Base-by-base conservation (phyloP, 1,140 invertebrate genomes). In the Gryllus bimaculatus region DNA sequence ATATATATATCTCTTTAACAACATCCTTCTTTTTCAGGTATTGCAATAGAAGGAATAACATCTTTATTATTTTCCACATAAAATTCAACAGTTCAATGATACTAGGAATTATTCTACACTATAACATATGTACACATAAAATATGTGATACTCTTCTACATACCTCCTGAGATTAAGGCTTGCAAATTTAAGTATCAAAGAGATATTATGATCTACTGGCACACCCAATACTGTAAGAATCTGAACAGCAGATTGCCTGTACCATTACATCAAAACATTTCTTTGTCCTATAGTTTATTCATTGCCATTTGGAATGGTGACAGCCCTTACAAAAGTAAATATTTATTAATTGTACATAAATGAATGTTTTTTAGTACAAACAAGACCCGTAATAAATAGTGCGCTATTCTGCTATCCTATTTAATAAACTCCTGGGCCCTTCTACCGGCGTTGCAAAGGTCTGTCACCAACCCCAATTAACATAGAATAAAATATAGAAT, bases 41-140 rank as follows among this genome's bases (percentile, higher is more conserved):
- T 66, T 66, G 54, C 54, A 66, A 66, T 66, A 66, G 54, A 66
- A 66, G 54, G 54, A 66, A 66, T 66, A 66, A 66, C 54, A 66
- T 66, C 18, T 66, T 66, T 66, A 66, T 66, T 66, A 66, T 66
- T 66, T 66, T 66, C 54, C 54, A 66, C 54, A 66, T 66, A 66
- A 66, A 66, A 66, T 66, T 66, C 54, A 66, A 66, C 54, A 66
- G 54, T 66, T 66, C 18, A 13, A 66, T 13, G 54, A 66, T 66
- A 66, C 54, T 66, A 66, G 18, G 54, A 39, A 39, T 39, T 39
- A 39, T 39, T 66, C 54, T 66, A 66, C 54, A 66, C 54, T 66
- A 66, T 66, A 66, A 66, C 54, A 66, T 66, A 66, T 66, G 10
- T 66, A 66, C 54, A 66, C 54, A 66, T 66, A 66, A 66, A 66